Evolutionary conservation across 2,888 invertebrate species (phyloP).

Genomic region (Didymodactylos carnosus): DNA sequence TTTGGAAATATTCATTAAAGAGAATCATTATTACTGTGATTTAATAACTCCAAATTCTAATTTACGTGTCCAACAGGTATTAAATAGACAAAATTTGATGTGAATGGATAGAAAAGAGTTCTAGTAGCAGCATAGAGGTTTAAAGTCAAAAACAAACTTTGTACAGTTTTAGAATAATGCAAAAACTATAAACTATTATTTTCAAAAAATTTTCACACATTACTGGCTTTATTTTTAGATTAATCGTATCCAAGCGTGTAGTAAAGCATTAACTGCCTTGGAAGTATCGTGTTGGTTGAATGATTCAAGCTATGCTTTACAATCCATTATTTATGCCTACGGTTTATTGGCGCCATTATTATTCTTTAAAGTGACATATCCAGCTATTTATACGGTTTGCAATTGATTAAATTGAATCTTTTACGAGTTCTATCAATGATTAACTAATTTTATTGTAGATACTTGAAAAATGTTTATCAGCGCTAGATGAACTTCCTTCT

Average conservation of each 20-base stretch:
- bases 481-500: slow-evolving; percentile 29
- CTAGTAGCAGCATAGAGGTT: too few relatives aligned
- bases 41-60: background rate
- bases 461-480: slow-evolving; percentile 26
- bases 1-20: background rate
- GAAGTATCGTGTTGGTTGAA: slow-evolving; percentile 33
- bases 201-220: background rate
- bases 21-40: background rate
- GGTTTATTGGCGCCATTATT: slow-evolving; percentile 31
- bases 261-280: slow-evolving; percentile 29
- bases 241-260: slow-evolving; percentile 27
- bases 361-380: slow-evolving; percentile 29
- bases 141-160: too few relatives aligned
- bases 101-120: too few relatives aligned
- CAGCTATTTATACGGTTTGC: slow-evolving; percentile 26
- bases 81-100: too few relatives aligned
- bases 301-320: slow-evolving; percentile 28
- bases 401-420: slow-evolving; percentile 22
- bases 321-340: slow-evolving; percentile 31
- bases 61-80: background rate
- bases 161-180: too few relatives aligned
- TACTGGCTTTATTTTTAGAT: slow-evolving; percentile 19
- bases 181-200: background rate
- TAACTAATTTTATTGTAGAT: slow-evolving; percentile 20
- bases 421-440: background rate